phyloP scores from a whole-genome alignment of 2,797 vertebrate genomes.

The Acanthurus leucopareius region DNA sequence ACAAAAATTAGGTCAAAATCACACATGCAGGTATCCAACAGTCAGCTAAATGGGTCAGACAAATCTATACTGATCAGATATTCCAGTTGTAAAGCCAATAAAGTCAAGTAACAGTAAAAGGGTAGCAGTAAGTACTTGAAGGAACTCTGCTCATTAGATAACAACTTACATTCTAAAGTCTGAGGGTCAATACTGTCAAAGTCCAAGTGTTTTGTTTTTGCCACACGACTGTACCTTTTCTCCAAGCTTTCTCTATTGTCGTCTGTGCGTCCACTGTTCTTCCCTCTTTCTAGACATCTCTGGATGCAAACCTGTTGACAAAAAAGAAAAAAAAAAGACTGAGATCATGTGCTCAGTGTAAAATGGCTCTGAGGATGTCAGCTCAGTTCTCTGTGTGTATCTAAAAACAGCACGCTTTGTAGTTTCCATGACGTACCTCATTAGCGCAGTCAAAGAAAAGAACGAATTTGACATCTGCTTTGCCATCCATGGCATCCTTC shows the following conservation, averaged over 20 bases:
- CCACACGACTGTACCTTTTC: constrained; percentile 89
- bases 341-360: not conserved
- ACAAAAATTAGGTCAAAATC: constrained; percentile 70
- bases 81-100: not conserved
- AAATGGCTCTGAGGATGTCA: not conserved
- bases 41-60: constrained; percentile 61
- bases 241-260: constrained; percentile 97
- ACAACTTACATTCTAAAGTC: not conserved
- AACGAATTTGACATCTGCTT: constrained; percentile 96
- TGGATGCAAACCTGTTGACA: constrained; percentile 90
- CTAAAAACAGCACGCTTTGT: not conserved
- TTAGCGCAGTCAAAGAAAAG: constrained; percentile 97
- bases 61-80: constrained; percentile 52
- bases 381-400: constrained; percentile 1
- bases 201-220: constrained; percentile 2
- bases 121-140: not conserved
- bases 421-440: constrained; percentile 83
- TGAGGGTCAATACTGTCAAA: not conserved
- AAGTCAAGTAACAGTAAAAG: constrained; percentile 11
- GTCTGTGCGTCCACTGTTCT: constrained; percentile 95
- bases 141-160: not conserved
- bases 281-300: constrained; percentile 96
- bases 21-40: constrained; percentile 56
- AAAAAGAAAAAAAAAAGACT: not conserved
- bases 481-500: constrained; percentile 92